A percentile compares a stretch with the other conserved stretches of the same genome.
Conservation (phyloP, 2,113 vertebrate genomes). For the Mustelus asterias region DNA sequence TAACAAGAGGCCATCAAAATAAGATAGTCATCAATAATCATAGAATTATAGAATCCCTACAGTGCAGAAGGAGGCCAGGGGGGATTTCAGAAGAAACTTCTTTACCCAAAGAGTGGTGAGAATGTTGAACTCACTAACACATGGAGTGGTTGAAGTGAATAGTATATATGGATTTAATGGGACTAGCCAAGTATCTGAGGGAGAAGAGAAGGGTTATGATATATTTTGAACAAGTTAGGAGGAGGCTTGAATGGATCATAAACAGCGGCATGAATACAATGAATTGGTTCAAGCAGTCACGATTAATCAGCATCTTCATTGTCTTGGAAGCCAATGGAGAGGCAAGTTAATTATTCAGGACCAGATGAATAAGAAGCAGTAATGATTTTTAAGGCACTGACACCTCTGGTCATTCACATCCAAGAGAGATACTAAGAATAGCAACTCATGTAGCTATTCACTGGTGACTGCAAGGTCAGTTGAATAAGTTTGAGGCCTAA, state of each 20-base stretch:
- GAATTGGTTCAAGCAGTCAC: not conserved
- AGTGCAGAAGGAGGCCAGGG: too few relatives aligned
- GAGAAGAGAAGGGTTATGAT: not conserved
- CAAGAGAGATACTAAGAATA: not conserved
- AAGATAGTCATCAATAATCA: too few relatives aligned
- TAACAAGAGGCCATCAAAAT: too few relatives aligned
- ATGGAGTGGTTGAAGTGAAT: not conserved
- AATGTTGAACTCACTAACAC: not conserved
- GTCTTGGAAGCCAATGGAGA: not conserved
- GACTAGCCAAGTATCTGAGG: not conserved
- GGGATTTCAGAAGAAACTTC: too few relatives aligned
- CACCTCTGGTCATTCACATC: not conserved
- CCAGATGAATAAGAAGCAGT: not conserved
- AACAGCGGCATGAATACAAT: not conserved
- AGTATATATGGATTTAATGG: not conserved
- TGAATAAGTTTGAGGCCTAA: not conserved
- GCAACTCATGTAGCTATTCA: not conserved
- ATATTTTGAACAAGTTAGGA: too few relatives aligned
- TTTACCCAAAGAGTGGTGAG: not conserved
- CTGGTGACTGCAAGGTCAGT: not conserved
- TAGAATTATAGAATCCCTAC: too few relatives aligned
- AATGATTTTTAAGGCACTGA: not conserved
- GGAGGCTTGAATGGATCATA: not conserved
- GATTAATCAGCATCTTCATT: not conserved
- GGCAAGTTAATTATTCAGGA: not conserved